Percentiles rank a stretch among this genome's conserved stretches.
phyloP scores from a whole-genome alignment of 2,113 vertebrate genomes.

The Myxocyprinus asiaticus region DNA sequence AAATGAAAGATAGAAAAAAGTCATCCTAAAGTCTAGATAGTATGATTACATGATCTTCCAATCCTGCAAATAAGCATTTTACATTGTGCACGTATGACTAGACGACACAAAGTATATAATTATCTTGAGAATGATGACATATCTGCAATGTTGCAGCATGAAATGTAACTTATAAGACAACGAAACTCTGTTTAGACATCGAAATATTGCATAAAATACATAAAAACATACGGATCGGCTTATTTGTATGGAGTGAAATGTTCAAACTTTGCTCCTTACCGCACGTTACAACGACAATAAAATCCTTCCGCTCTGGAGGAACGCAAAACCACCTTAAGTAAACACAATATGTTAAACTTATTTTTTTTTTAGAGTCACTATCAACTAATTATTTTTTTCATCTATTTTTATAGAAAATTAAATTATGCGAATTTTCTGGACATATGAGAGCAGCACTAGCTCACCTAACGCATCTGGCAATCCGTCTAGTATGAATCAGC shows the following conservation, averaged over 20 bases:
- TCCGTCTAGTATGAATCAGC: constrained; percentile 66
- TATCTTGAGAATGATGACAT: too few species aligned
- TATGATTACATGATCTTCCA: background rate
- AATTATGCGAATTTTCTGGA: background rate
- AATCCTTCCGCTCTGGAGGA: background rate
- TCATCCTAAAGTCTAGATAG: background rate
- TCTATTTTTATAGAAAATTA: background rate
- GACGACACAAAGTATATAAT: background rate
- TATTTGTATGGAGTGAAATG: background rate
- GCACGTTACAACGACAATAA: constrained; percentile 20
- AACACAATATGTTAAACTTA: background rate
- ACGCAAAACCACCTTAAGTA: constrained; percentile 16
- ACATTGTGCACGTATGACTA: background rate
- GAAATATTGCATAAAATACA: background rate
- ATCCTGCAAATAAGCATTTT: background rate
- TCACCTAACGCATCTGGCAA: constrained; percentile 31
- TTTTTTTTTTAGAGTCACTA: too few species aligned
- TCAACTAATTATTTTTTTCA: background rate
- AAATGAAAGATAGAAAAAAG: background rate
- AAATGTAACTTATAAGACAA: background rate
- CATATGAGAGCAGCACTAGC: constrained; percentile 47
- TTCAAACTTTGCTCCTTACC: constrained; percentile 58
- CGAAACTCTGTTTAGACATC: background rate
- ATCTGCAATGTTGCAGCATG: background rate
- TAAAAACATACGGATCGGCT: background rate